These are phyloP conservation scores for Drosophila paulistorum DNA, from an alignment of 1,140 invertebrate genomes.

Conservation along the genomic window DNA sequence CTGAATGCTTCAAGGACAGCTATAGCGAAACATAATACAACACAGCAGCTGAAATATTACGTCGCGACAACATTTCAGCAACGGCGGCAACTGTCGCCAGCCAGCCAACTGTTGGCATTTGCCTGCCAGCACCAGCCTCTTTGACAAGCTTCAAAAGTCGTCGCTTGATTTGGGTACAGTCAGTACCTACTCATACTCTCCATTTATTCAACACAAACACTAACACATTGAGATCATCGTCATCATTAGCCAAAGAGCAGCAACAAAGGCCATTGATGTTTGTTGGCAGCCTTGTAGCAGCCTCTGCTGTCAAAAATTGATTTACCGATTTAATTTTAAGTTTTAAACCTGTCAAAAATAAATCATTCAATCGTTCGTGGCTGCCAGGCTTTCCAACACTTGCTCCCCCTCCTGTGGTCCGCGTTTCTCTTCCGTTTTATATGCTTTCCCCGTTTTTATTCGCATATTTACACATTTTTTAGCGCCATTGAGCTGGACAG, in stretches of 20 bases:
- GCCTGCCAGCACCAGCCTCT: conserved; percentile 12
- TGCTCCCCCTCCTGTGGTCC: background rate
- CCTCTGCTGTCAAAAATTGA: conserved; percentile 82
- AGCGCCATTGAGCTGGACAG: conserved; percentile 40
- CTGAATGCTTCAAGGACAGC: conserved; percentile 33
- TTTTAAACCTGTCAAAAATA: conserved; percentile 83
- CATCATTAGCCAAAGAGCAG: conserved; percentile 76
- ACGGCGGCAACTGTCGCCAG: conserved; percentile 67
- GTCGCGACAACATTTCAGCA: conserved; percentile 56
- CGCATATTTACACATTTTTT: conserved; percentile 47
- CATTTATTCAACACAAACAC: conserved; percentile 12
- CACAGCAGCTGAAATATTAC: conserved; percentile 57
- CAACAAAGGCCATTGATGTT: conserved; percentile 40
- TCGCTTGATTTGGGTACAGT: conserved; percentile 73
- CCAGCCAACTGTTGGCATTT: conserved; percentile 28
- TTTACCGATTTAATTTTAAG: conserved; percentile 83
- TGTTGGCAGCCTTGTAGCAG: conserved; percentile 75
- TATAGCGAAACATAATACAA: conserved; percentile 14
- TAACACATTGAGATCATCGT: conserved; percentile 36
- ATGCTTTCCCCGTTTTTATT: conserved; percentile 17
- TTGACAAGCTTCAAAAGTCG: conserved; percentile 39
- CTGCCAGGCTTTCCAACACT: conserved; percentile 35
- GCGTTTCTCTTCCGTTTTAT: conserved; percentile 19
- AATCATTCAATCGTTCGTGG: conserved; percentile 80
- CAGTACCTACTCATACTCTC: conserved; percentile 34